Base-by-base conservation (phyloP, 1,140 invertebrate genomes). In the Nixonia krombeini region DNA sequence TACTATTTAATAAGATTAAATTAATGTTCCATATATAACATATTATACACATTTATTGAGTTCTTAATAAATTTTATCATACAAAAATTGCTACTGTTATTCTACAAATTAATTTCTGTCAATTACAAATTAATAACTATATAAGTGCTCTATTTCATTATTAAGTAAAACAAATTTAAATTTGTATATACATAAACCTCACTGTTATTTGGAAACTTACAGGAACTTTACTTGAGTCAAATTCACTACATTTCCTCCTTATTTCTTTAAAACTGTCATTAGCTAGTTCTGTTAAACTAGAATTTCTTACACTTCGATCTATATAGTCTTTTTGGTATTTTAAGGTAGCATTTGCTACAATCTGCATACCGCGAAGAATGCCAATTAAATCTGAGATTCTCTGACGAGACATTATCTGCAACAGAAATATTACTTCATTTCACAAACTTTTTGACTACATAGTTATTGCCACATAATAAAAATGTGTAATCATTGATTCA, bases 151-250 rank as follows among this genome's bases (percentile, higher is more conserved):
- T 9, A 17, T 9, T 21, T 26, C 9, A 37, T 23, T 56, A n/a
- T 17, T 31, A 35, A 7, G 8, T 2, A 37, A 8, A 2, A 50
- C 23, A 5, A 9, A 50, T 23, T 5, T 23, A 35, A 15, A 17
- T 12, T 21, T 29, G 15, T 29, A n/a, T 26, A 13, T 25, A 49
- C 2, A 49, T 58, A 23, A 13, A 18, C n/a, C 12, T 12, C 28
- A 26, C 13, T 13, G 31, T 52, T 47, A 37, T 47, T 59, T 49
- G 17, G 59, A 73, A 76, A 85, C 83, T 85, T 82, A 85, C 83
- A 69, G 83, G 75, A 75, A 82, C 52, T 70, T 85, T 83, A 81
- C 73, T 84, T 79, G 76, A 75, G 70, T 84, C 71, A 66, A 79
- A 70, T 7, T 79, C 66, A n/a, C 42, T 70, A 0, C 82, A 49